These are phyloP conservation scores for Drosophila monieri DNA, from an alignment of 2,888 invertebrate species.

Conservation along the genomic window DNA sequence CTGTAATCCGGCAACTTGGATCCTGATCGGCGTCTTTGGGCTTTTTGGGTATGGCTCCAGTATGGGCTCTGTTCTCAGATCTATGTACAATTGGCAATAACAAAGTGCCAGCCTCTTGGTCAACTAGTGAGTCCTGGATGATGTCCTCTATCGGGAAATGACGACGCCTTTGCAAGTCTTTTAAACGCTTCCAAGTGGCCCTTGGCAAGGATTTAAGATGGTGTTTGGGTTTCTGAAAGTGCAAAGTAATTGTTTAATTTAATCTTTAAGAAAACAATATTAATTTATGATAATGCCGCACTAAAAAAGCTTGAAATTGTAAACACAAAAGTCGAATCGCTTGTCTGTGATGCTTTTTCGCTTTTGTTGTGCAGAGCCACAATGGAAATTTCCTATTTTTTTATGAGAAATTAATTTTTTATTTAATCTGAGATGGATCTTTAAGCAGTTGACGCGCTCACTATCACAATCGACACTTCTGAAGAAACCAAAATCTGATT, in stretches of 20 bases:
- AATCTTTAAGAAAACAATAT: neutral
- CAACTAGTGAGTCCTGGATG: constrained; percentile 23
- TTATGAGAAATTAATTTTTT: neutral
- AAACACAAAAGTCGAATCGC: neutral
- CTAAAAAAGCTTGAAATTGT: neutral
- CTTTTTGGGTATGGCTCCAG: constrained; percentile 36
- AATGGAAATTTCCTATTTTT: constrained; percentile 4
- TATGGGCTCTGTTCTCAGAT: constrained; percentile 17
- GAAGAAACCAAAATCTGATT: constrained; percentile 10
- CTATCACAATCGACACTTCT: constrained; percentile 4
- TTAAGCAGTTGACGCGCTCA: constrained; percentile 5
- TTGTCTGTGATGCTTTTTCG: neutral
- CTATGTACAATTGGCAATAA: constrained; percentile 36
- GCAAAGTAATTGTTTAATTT: constrained; percentile 2
- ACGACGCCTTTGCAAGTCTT: constrained; percentile 54
- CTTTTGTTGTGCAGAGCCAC: neutral
- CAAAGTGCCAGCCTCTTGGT: constrained; percentile 63
- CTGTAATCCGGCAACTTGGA: constrained; percentile 19
- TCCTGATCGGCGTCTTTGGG: constrained; percentile 8
- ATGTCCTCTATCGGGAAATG: constrained; percentile 18
- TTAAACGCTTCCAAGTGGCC: constrained; percentile 69
- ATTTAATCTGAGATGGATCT: neutral
- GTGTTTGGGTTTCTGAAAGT: constrained; percentile 63
- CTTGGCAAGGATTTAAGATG: constrained; percentile 68
- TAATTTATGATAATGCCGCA: neutral